Evolutionary conservation across 2,797 vertebrate genomes (phyloP).

Genomic region (Sciurus vulgaris): DNA sequence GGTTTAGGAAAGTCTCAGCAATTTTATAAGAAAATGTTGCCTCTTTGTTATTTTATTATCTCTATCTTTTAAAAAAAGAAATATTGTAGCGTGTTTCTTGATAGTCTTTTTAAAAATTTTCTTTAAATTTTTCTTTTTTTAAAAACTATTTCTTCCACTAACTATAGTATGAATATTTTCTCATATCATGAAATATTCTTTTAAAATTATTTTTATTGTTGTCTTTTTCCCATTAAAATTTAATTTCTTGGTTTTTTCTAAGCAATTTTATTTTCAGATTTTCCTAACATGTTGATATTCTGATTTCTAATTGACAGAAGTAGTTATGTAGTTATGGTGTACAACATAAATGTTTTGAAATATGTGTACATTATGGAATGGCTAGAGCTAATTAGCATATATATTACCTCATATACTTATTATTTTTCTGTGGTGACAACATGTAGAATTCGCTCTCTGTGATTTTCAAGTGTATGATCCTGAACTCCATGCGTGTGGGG

Average conservation of each 20-base stretch:
- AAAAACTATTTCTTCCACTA: background rate
- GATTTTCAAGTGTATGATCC: background rate
- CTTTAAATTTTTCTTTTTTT: constrained; percentile 4
- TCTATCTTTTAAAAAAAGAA: background rate
- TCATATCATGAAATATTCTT: background rate
- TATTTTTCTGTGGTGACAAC: background rate
- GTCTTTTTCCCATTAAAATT: background rate
- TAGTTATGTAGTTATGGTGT: background rate
- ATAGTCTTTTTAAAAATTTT: background rate
- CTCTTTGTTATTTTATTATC: background rate
- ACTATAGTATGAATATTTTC: background rate
- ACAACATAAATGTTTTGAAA: background rate
- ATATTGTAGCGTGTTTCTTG: background rate
- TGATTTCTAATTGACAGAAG: background rate
- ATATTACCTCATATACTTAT: background rate
- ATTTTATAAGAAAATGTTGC: background rate
- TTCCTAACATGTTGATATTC: background rate
- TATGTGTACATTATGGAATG: background rate
- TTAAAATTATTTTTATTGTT: background rate
- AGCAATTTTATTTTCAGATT: background rate
- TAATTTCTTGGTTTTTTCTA: background rate
- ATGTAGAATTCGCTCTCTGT: background rate
- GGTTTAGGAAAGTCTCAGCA: background rate
- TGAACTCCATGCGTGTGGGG: background rate
- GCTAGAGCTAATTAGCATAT: background rate